phyloP scores from a whole-genome alignment of 2,888 invertebrate genomes.

The Teleogryllus oceanicus region DNA sequence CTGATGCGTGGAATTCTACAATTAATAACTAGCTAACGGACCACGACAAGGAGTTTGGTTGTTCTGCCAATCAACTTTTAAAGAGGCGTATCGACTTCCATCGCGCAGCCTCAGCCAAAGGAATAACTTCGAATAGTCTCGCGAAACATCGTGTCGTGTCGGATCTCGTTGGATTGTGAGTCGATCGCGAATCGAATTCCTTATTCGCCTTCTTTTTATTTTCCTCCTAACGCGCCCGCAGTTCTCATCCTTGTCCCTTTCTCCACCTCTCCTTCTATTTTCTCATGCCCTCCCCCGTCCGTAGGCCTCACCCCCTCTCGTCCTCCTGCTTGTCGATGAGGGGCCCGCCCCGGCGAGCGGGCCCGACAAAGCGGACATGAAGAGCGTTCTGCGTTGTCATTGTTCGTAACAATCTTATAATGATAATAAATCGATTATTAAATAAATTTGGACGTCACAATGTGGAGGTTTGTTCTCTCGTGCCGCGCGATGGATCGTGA shows the following conservation, averaged over 20 bases:
- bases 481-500: background rate
- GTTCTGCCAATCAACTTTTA: too few species aligned
- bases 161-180: too few species aligned
- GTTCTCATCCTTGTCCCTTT: background rate
- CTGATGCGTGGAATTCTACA: too few species aligned
- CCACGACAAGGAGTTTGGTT: too few species aligned
- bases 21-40: too few species aligned
- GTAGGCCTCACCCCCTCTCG: background rate
- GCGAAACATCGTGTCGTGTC: too few species aligned
- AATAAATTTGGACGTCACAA: conserved; percentile 18
- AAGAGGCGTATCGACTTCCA: too few species aligned
- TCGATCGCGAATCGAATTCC: background rate
- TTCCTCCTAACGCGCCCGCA: background rate
- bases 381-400: conserved; percentile 19
- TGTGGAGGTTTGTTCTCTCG: conserved; percentile 20
- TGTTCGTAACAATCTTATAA: conserved; percentile 22
- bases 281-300: background rate
- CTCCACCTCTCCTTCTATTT: background rate
- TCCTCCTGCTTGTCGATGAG: background rate
- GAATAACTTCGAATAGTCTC: too few species aligned
- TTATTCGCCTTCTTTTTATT: background rate
- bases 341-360: too few species aligned
- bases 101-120: too few species aligned
- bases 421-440: conserved; percentile 24
- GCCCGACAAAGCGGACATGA: background rate